These are phyloP conservation scores for Lepus oiostolus DNA, from an alignment of 2,797 vertebrate species.

Conservation along the genomic window DNA sequence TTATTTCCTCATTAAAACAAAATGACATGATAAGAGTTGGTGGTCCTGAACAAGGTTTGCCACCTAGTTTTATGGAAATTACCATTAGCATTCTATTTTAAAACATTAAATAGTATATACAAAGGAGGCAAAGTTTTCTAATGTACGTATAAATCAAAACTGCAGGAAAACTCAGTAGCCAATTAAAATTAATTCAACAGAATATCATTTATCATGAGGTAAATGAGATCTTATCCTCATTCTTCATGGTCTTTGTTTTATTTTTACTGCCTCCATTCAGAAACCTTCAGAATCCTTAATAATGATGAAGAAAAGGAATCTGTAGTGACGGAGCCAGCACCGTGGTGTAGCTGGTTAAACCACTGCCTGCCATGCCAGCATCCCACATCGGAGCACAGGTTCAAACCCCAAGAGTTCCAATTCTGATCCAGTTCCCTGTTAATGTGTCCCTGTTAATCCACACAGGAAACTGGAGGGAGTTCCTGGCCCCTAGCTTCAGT, in stretches of 20 bases:
- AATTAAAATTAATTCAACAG: conserved; percentile 55
- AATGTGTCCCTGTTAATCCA: too few species aligned
- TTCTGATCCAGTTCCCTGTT: too few species aligned
- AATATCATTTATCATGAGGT: background rate
- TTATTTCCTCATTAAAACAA: conserved; percentile 65
- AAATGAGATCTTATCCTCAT: background rate
- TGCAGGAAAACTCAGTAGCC: background rate
- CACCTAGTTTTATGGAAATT: conserved; percentile 52
- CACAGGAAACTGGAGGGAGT: too few species aligned
- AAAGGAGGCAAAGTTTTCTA: conserved; percentile 27
- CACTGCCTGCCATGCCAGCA: too few species aligned
- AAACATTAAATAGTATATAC: background rate
- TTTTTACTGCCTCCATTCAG: conserved; percentile 42
- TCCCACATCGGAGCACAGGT: too few species aligned
- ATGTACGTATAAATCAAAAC: conserved; percentile 55
- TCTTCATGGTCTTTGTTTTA: conserved; percentile 48
- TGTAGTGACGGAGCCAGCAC: too few species aligned
- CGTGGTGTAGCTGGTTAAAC: too few species aligned
- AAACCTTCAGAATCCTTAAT: conserved; percentile 38
- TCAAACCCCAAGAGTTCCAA: too few species aligned
- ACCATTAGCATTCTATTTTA: conserved; percentile 38
- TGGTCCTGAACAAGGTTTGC: conserved; percentile 48
- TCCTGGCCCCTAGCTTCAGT: too few species aligned
- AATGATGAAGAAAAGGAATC: conserved; percentile 5
- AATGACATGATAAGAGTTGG: conserved; percentile 35